These are phyloP conservation scores for Yponomeuta plumbellus DNA, from an alignment of 2,888 invertebrate species.

Conservation along the genomic window DNA sequence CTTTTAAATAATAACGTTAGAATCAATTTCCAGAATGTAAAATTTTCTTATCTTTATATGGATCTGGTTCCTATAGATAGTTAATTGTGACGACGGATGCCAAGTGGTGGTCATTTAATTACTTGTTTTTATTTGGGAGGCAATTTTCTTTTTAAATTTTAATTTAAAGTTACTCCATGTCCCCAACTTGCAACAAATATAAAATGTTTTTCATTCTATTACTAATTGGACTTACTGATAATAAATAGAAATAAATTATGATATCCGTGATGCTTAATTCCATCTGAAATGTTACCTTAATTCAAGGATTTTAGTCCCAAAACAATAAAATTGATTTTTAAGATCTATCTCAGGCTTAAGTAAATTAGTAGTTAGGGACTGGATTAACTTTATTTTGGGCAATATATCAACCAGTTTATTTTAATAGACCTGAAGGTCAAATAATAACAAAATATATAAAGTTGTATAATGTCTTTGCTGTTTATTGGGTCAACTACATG, in stretches of 20 bases:
- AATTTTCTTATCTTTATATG: slow-evolving; percentile 1
- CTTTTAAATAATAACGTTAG: no score
- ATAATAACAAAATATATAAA: not conserved
- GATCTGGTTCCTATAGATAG: slow-evolving; percentile 9
- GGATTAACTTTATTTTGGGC: not conserved
- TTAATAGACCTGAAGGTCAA: not conserved
- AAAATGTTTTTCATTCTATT: no score
- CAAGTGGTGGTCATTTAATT: not conserved
- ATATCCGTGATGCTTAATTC: no score
- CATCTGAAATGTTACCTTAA: no score
- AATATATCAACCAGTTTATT: not conserved
- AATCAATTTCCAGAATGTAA: not conserved
- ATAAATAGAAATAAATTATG: no score
- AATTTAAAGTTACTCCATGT: not conserved
- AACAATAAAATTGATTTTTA: not conserved
- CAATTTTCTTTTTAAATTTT: not conserved
- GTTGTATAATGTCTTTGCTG: not conserved
- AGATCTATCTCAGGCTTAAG: not conserved
- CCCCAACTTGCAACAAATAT: not conserved
- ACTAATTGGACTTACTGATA: no score
- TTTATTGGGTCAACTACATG: not conserved
- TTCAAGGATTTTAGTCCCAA: no score
- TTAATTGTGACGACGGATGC: slow-evolving; percentile 3
- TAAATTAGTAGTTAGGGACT: not conserved
- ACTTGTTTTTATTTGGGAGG: not conserved